Conservation (phyloP, 2,888 invertebrate genomes). For the Chymomyza fuscimana region DNA sequence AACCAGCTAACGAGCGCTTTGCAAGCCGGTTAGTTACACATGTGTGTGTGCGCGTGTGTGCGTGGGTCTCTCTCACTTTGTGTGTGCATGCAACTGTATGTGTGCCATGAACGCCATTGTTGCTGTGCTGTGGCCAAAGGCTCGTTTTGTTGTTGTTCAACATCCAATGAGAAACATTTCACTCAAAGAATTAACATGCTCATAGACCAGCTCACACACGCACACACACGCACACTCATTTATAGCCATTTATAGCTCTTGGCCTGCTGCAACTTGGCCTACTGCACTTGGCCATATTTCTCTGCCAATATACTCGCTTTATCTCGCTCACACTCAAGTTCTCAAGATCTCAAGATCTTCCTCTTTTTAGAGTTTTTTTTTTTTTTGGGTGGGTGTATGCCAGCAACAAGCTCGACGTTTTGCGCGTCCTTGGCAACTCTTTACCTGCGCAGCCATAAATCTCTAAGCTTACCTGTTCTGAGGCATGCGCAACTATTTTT, state of each 20-base stretch:
- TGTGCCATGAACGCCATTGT: slow-evolving; percentile 45
- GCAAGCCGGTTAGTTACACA: slow-evolving; percentile 42
- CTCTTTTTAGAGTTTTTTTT: background rate
- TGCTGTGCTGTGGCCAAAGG: slow-evolving; percentile 32
- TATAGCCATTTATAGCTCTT: too few species aligned
- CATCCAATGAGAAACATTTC: slow-evolving; percentile 51
- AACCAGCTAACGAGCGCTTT: slow-evolving; percentile 43
- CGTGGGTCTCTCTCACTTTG: too few species aligned
- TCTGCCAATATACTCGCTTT: background rate
- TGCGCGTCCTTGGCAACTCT: slow-evolving; percentile 6
- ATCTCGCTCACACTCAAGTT: slow-evolving; percentile 18
- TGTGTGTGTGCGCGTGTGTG: slow-evolving; percentile 8
- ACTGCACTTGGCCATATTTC: background rate
- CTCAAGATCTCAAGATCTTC: background rate
- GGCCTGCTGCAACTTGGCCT: background rate
- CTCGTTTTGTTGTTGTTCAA: slow-evolving; percentile 10
- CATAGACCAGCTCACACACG: slow-evolving; percentile 23
- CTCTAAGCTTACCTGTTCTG: background rate
- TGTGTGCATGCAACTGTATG: background rate
- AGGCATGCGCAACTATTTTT: background rate
- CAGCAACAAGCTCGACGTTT: background rate
- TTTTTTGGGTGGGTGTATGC: background rate
- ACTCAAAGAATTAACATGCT: slow-evolving; percentile 40
- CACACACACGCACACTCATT: background rate
- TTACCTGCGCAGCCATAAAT: background rate